Evolutionary conservation across 2,113 vertebrate genomes (phyloP).

Genomic region (Sminthopsis crassicaudata): DNA sequence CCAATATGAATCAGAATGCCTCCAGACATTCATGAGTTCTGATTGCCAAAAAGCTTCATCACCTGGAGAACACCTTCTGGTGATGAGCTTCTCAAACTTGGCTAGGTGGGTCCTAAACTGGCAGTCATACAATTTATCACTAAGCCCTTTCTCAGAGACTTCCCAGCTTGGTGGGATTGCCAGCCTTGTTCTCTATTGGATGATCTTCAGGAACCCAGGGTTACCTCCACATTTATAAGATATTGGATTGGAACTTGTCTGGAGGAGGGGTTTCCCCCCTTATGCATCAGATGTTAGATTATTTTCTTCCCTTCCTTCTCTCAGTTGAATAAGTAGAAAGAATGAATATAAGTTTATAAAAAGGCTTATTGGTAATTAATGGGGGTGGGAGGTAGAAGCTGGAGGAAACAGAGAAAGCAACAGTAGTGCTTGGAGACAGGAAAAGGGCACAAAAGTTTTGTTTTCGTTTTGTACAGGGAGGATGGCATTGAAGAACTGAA

Average conservation of each 20-base stretch:
- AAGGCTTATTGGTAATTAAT: neutral
- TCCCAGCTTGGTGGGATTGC: neutral
- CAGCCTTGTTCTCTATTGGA: neutral
- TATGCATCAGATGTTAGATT: neutral
- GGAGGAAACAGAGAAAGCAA: neutral
- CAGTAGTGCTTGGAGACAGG: neutral
- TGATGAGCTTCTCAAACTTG: neutral
- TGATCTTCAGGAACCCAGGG: neutral
- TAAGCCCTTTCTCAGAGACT: neutral
- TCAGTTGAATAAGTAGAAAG: neutral
- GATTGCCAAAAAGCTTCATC: neutral
- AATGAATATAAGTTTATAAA: neutral
- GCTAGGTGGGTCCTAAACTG: neutral
- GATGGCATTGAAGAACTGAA: neutral
- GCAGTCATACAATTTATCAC: neutral
- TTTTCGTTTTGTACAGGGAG: neutral
- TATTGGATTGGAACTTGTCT: neutral
- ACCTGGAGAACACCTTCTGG: slow-evolving; percentile 1
- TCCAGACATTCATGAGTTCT: neutral
- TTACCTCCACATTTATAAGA: neutral
- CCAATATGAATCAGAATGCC: neutral
- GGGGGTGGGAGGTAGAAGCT: neutral
- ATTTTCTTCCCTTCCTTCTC: neutral
- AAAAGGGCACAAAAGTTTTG: neutral
- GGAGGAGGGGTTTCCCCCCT: neutral